These are phyloP conservation scores for Eudyptes chrysolophus DNA, from an alignment of 2,113 vertebrate species.

Conservation along the genomic window DNA sequence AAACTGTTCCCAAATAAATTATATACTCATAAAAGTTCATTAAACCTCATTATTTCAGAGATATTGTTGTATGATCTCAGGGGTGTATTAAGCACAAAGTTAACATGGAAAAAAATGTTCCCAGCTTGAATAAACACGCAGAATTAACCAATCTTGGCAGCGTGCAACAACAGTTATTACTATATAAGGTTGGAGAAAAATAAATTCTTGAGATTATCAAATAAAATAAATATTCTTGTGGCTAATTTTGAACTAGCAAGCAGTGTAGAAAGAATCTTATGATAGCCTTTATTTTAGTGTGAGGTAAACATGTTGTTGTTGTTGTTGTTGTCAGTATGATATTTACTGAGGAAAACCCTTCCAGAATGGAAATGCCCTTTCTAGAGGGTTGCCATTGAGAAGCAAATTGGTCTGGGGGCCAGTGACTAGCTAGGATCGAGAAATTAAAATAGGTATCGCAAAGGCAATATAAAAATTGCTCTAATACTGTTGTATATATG, in stretches of 20 bases:
- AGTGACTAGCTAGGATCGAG: neutral
- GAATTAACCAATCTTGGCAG: neutral
- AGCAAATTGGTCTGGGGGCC: neutral
- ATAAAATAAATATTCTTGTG: neutral
- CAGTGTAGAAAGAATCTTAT: neutral
- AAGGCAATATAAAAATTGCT: neutral
- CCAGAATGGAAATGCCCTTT: neutral
- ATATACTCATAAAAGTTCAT: neutral
- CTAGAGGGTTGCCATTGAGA: neutral
- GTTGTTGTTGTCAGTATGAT: neutral
- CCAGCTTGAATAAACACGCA: neutral
- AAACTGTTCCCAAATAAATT: neutral
- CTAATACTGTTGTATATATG: neutral
- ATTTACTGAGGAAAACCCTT: neutral
- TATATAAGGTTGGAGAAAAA: neutral
- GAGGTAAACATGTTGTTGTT: neutral
- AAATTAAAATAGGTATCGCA: neutral
- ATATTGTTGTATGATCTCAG: neutral
- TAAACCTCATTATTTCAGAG: neutral
- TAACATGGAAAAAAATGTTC: neutral
- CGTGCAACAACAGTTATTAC: neutral
- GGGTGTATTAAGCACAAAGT: neutral
- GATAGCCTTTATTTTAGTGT: neutral
- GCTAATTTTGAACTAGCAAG: neutral
- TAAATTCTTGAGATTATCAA: neutral